Evolutionary conservation across 2,797 vertebrate genomes (phyloP).

Genomic region (Clarias fuscus): DNA sequence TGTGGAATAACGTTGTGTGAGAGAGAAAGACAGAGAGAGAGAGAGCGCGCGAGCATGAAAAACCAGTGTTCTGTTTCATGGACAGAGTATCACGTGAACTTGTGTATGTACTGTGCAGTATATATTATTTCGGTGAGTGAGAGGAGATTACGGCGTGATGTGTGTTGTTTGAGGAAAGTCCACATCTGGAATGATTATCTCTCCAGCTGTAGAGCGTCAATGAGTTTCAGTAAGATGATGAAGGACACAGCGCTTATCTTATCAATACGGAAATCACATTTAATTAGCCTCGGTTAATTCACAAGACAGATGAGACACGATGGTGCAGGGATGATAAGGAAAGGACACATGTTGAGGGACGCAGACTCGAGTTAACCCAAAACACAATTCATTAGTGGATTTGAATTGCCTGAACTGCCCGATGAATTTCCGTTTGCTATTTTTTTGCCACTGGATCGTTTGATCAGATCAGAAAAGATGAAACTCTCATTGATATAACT

Average conservation of each 20-base stretch:
- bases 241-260: neutral
- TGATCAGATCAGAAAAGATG: neutral
- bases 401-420: neutral
- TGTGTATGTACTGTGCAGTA: neutral
- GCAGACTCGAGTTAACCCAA: neutral
- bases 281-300: neutral
- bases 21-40: neutral
- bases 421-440: neutral
- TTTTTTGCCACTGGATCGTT: neutral
- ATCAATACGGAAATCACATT: neutral
- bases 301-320: neutral
- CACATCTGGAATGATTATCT: neutral
- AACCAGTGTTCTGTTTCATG: neutral
- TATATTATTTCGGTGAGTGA: conserved; percentile 6
- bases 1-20: conserved; percentile 25
- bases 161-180: neutral
- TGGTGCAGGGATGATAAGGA: neutral
- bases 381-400: neutral
- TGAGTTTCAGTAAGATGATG: neutral
- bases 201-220: neutral
- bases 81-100: neutral
- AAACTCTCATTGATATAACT: neutral
- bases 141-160: neutral
- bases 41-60: neutral
- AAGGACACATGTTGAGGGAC: neutral